Conservation (phyloP, 2,888 invertebrate species). For the Pediacus dermestoides region DNA sequence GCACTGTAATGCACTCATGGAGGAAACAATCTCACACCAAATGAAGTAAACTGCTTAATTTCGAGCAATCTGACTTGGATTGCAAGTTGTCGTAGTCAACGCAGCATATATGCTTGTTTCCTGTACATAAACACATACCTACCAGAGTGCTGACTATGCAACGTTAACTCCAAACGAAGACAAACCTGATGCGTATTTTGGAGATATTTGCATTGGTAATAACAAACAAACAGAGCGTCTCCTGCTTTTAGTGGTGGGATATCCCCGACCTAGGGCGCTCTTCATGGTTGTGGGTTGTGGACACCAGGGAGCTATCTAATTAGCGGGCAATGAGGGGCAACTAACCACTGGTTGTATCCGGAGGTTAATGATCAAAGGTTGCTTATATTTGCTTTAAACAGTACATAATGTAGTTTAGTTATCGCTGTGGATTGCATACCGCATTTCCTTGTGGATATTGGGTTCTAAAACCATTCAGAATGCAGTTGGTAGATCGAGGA, state of each 20-base stretch:
- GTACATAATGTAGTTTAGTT: constrained; percentile 5
- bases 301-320: constrained; percentile 3
- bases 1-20: constrained; percentile 10
- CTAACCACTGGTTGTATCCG: neutral
- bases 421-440: neutral
- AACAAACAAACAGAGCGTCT: constrained; percentile 2
- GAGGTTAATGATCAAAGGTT: constrained; percentile 8
- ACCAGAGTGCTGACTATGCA: neutral
- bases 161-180: no score
- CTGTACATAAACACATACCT: constrained; percentile 9
- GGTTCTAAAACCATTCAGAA: no score
- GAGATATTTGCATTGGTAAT: constrained; percentile 1
- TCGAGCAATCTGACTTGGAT: constrained; percentile 20
- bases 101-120: constrained; percentile 14
- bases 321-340: constrained; percentile 6
- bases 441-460: constrained; percentile 6
- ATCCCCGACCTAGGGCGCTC: neutral
- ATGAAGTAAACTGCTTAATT: constrained; percentile 28
- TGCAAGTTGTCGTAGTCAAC: constrained; percentile 12
- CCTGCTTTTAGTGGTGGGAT: no score
- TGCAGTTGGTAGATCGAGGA: no score
- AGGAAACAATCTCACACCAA: constrained; percentile 26
- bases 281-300: neutral
- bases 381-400: constrained; percentile 1
- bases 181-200: no score